Evolutionary conservation across 1,140 invertebrate genomes (phyloP), one percentile per base, ranked within the genome.

Genomic region (Thaumatotibia leucotreta): DNA sequence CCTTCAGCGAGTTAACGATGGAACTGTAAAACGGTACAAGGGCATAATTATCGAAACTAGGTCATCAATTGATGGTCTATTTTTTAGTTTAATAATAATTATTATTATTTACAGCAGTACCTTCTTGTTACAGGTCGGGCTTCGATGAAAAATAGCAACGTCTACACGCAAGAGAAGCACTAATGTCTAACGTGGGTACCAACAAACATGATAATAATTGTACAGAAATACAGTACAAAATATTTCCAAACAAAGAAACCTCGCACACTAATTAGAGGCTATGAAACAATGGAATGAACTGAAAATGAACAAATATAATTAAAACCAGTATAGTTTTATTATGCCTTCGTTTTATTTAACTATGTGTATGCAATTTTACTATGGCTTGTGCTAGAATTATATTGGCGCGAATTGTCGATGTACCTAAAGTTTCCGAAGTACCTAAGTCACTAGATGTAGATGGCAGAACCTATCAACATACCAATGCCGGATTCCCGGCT

Each of bases 131-230:
- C 81, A 90, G 88, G 80, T 75, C 66, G 78, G 65, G 66, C 68
- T n/a, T 61, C 76, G 27, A 68, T 66, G 11, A 83, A 79, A 39
- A 87, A 86, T 69, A 80, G 86, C 49, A 90, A 90, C 69, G 88
- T 90, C 35, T 90, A 90, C 77, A 90, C 88, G 20, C 86, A 88
- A 73, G 88, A 88, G 58, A 87, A 87, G 65, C 86, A 85, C 61
- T 76, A 72, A 9, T 73, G 79, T 20, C 23, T 85, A 68, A 79
- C 66, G 32, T 22, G 65, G 24, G 22, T 27, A 79, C 77, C 74
- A 78, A 72, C 74, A 76, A 78, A 39, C 17, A 66, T 31, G n/a
- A 63, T 49, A 50, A 11, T 27, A 58, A 35, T 52, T 14, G 61
- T 23, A 68, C 54, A 33, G 66, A 67, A 69, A 65, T 79, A 78